A percentile compares a stretch with the other conserved stretches of the same genome.
Conservation (phyloP, 2,888 invertebrate species). For the Coelopa pilipes region DNA sequence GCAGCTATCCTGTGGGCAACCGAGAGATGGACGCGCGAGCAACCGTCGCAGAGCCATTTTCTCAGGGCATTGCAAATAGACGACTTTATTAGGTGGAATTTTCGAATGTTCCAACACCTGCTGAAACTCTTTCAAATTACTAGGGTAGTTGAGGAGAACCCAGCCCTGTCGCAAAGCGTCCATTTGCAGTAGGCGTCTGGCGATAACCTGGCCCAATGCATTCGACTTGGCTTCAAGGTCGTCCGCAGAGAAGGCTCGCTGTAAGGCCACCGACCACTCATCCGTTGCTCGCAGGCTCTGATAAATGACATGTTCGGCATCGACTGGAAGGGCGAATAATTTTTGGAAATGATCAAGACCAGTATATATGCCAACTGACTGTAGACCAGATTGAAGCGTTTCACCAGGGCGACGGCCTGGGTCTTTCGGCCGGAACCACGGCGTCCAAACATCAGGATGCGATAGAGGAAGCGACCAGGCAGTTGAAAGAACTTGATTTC, state of each 20-base stretch:
- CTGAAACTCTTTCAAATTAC: conserved; percentile 69
- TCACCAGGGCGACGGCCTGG: conserved; percentile 68
- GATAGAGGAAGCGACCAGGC: conserved; percentile 59
- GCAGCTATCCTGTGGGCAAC: conserved; percentile 50
- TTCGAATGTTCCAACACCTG: conserved; percentile 67
- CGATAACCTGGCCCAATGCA: conserved; percentile 53
- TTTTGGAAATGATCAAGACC: background rate
- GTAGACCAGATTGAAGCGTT: conserved; percentile 66
- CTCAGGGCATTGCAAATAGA: conserved; percentile 58
- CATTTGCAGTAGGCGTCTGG: conserved; percentile 57
- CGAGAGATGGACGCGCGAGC: conserved; percentile 46
- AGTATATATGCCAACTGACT: conserved; percentile 37
- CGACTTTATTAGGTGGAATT: conserved; percentile 70
- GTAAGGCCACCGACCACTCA: conserved; percentile 46
- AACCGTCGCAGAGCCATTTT: conserved; percentile 53
- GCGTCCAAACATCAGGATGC: conserved; percentile 70
- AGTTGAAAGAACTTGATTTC: conserved; percentile 48
- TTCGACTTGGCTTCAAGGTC: conserved; percentile 49
- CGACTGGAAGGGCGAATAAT: conserved; percentile 46
- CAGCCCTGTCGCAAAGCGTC: conserved; percentile 72
- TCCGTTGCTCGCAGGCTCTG: conserved; percentile 51
- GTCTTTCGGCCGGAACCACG: conserved; percentile 70
- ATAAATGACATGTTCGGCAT: conserved; percentile 55
- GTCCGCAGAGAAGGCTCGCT: conserved; percentile 48
- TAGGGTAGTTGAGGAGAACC: conserved; percentile 72